phyloP scores from a whole-genome alignment of 1,140 invertebrate genomes.

The Drosophila neocordata region DNA sequence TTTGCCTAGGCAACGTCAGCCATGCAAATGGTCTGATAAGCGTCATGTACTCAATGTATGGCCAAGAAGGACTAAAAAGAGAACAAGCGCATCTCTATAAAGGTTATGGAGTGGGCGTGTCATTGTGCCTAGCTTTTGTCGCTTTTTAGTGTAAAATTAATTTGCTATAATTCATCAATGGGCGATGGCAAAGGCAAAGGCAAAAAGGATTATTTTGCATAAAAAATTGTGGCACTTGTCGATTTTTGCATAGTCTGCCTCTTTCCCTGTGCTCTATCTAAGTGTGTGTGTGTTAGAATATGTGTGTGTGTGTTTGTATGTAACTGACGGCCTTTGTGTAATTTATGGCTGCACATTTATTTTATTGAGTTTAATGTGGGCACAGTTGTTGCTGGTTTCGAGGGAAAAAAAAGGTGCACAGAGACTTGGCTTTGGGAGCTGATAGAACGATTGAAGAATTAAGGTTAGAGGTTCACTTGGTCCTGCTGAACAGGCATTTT shows the following conservation, averaged over 20 bases:
- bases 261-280: neutral
- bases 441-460: neutral
- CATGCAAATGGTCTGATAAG: constrained; percentile 73
- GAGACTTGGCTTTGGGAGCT: constrained; percentile 11
- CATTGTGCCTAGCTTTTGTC: constrained; percentile 52
- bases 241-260: constrained; percentile 63
- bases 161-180: constrained; percentile 78
- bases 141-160: constrained; percentile 75
- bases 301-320: constrained; percentile 50
- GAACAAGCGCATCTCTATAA: neutral
- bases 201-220: constrained; percentile 73
- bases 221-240: constrained; percentile 72
- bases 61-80: constrained; percentile 3
- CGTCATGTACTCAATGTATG: constrained; percentile 9
- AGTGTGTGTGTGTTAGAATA: constrained; percentile 20
- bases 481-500: neutral
- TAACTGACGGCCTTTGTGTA: constrained; percentile 66
- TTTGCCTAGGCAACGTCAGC: constrained; percentile 72
- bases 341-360: constrained; percentile 76
- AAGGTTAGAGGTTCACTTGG: constrained; percentile 1
- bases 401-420: constrained; percentile 40
- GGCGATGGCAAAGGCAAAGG: constrained; percentile 11
- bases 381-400: constrained; percentile 53
- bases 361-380: constrained; percentile 77
- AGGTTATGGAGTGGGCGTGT: constrained; percentile 14